Base-by-base conservation (phyloP, 2,113 vertebrate genomes). In the Oostethus manadensis region DNA sequence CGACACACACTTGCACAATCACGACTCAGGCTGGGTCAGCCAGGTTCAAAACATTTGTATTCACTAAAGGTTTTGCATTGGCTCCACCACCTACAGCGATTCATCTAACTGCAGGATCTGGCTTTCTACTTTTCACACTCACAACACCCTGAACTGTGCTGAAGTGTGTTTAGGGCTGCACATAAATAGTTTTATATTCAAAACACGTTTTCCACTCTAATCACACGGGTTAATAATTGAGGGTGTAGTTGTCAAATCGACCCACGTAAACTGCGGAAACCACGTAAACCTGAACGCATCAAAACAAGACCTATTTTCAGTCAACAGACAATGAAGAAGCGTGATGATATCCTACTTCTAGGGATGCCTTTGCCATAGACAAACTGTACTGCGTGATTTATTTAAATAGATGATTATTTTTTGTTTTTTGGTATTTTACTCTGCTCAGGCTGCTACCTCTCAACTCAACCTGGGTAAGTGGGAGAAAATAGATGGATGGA, bases 21-120 rank as follows among this genome's bases (percentile, higher is more conserved):
- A 71, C 82, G 85, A 83, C 81, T 75, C 76, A 74, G 62, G 80
- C 73, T 69, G 84, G 84, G 84, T 86, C 85, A 84, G 74, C 57
- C 70, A 65, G 76, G 83, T 85, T 85, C 80, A 88, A 84, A 80
- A 75, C 80, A 85, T 85, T 79, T 86, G 80, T 87, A 87, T 88
- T 89, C 84, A 88, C 87, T 58, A 68, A 72, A 71, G 82, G 74
- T 85, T 88, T 89, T 85, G 83, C 85, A 85, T 85, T 73, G 80
- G 80, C 79, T 87, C 62, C 78, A 79, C 82, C 82, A 85, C 84
- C 87, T 85, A 85, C 87, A 87, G 86, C 82, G 82, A 71, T 86
- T 73, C 79, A 78, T 81, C 81, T 82, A 65, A 79, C 82, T 76
- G 77, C 74, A 77, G 78, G 74, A 82, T 68, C 65, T 79, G 71